These are phyloP conservation scores for Clivina fossor DNA, from an alignment of 2,888 invertebrate genomes.

Conservation along the genomic window DNA sequence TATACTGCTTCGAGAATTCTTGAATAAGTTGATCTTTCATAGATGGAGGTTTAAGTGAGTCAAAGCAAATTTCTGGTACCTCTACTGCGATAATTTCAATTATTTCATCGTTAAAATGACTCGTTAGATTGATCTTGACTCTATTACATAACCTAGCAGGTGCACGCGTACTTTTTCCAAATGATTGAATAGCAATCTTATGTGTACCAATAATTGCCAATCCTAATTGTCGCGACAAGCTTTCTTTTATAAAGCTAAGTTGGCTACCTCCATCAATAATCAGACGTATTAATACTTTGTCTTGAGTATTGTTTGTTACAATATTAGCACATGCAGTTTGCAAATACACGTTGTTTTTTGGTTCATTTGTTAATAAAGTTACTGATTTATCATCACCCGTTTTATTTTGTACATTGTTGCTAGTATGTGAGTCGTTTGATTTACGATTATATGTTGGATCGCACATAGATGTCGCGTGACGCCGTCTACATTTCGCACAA, in stretches of 20 bases:
- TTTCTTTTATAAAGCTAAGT: slow-evolving; percentile 20
- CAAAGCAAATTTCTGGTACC: slow-evolving; percentile 11
- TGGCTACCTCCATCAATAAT: slow-evolving; percentile 21
- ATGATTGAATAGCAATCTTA: slow-evolving; percentile 8
- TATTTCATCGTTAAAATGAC: background rate
- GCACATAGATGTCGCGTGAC: slow-evolving; percentile 1
- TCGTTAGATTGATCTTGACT: background rate
- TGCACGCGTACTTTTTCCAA: background rate
- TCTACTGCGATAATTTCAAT: slow-evolving; percentile 3
- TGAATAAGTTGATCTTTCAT: slow-evolving; percentile 2
- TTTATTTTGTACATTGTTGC: background rate
- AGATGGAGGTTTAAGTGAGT: background rate
- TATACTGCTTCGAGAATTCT: background rate
- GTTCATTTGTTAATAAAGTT: background rate
- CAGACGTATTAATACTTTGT: slow-evolving; percentile 1
- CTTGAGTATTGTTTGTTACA: background rate
- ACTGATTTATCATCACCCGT: background rate
- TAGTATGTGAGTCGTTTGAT: no score
- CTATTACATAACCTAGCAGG: slow-evolving; percentile 4
- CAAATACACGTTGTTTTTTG: background rate
- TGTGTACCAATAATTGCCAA: background rate
- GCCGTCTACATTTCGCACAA: background rate
- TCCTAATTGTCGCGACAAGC: background rate
- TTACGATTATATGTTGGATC: background rate
- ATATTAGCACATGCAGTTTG: background rate